A percentile compares a stretch with the other conserved stretches of the same genome.
Conservation (phyloP, 2,113 vertebrate species). For the Microcebus tavaratra region DNA sequence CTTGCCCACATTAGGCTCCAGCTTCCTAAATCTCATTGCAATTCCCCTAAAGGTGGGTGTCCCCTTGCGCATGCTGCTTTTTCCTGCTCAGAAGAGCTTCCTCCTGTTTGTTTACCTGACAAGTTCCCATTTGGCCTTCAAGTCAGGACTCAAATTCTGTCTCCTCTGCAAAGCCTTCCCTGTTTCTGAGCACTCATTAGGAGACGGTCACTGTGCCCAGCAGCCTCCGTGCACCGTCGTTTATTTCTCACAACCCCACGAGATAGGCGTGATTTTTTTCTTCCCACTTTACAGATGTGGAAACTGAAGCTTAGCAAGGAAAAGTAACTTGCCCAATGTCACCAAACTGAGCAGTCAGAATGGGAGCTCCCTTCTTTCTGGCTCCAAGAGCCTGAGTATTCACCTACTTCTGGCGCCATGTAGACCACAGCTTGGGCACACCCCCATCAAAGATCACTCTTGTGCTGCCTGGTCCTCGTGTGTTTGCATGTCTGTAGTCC, state of each 20-base stretch:
- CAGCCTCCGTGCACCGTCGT: background rate
- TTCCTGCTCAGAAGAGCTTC: background rate
- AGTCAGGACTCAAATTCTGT: background rate
- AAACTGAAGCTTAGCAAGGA: background rate
- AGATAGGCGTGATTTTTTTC: background rate
- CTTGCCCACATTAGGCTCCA: background rate
- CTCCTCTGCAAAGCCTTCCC: background rate
- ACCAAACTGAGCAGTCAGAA: background rate
- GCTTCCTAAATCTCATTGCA: background rate
- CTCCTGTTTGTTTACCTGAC: background rate
- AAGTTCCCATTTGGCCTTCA: background rate
- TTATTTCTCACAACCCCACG: background rate
- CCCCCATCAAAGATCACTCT: background rate
- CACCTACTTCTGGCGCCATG: background rate
- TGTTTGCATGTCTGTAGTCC: background rate
- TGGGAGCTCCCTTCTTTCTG: background rate
- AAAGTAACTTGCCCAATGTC: background rate
- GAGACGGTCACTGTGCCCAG: background rate
- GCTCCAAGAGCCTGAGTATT: background rate
- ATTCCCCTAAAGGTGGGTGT: accelerated
- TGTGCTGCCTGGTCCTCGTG: accelerated
- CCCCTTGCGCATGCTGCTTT: background rate
- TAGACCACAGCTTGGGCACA: background rate
- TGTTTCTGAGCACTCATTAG: background rate
- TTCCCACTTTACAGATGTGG: background rate